These are phyloP conservation scores for Reticulitermes speratus DNA, from an alignment of 1,140 invertebrate species.

Conservation along the genomic window DNA sequence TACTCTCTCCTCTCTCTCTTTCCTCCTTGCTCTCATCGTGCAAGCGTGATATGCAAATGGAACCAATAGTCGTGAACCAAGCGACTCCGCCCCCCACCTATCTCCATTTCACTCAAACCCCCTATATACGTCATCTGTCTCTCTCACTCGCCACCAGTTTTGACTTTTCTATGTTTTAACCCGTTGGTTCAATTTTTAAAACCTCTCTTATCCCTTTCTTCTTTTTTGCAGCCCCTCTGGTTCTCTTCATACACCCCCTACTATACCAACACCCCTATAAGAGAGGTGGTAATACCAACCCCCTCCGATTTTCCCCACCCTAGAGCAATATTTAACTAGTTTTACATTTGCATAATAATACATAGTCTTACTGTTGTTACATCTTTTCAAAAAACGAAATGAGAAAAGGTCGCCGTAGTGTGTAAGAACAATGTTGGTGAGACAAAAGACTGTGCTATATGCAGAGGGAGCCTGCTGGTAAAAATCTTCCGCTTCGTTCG, in stretches of 20 bases:
- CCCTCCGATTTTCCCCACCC: background rate
- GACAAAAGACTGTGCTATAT: background rate
- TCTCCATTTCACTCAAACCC: constrained; percentile 20
- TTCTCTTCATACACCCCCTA: background rate
- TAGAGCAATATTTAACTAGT: constrained; percentile 6
- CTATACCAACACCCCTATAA: background rate
- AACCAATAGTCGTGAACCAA: constrained; percentile 25
- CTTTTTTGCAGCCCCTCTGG: background rate
- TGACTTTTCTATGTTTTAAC: constrained; percentile 21
- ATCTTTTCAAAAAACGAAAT: background rate
- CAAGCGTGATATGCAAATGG: constrained; percentile 27
- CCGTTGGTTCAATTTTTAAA: constrained; percentile 21
- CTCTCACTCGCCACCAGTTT: constrained; percentile 17
- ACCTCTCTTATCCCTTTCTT: background rate
- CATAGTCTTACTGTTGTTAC: background rate
- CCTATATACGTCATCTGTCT: background rate
- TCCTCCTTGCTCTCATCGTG: background rate
- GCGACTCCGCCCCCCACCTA: constrained; percentile 10
- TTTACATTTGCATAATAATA: constrained; percentile 9
- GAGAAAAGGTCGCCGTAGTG: background rate
- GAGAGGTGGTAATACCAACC: background rate
- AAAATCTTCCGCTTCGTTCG: constrained; percentile 10
- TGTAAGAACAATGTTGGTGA: background rate
- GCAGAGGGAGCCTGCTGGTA: background rate
- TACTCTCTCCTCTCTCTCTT: constrained; percentile 21